phyloP scores from a whole-genome alignment of 2,888 invertebrate genomes.

The Hofmannophila pseudospretella region DNA sequence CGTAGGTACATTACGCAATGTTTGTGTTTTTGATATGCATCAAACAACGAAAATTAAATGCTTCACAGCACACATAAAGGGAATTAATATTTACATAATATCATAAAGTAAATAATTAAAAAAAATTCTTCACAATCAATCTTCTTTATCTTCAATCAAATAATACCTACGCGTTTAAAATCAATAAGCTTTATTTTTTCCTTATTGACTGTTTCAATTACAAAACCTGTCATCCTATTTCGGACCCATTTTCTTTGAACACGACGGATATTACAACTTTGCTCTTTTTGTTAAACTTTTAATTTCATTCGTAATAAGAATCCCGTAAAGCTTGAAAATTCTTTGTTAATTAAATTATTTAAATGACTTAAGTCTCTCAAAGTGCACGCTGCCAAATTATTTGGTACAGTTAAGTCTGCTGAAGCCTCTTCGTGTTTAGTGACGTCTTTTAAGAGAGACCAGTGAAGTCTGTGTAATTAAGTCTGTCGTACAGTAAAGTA shows the following conservation, averaged over 20 bases:
- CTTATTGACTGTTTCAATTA: no score
- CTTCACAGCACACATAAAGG: neutral
- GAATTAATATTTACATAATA: neutral
- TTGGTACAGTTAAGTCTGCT: conserved; percentile 44
- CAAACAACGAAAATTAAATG: neutral
- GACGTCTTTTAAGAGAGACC: conserved; percentile 27
- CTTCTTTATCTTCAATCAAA: no score
- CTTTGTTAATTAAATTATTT: conserved; percentile 59
- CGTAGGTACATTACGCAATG: neutral
- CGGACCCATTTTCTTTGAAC: neutral
- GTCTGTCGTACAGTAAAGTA: conserved; percentile 19
- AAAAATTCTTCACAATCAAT: no score
- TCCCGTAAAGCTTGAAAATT: conserved; percentile 32
- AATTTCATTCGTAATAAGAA: conserved; percentile 30
- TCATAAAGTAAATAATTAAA: no score
- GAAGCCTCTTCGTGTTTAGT: conserved; percentile 39
- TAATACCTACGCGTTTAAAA: no score
- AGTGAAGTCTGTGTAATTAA: conserved; percentile 32
- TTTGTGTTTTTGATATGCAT: neutral
- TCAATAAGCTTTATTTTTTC: no score
- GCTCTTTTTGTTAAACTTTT: conserved; percentile 22
- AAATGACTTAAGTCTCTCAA: conserved; percentile 47
- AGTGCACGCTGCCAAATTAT: conserved; percentile 54
- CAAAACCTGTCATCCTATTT: no score
- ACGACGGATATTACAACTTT: conserved; percentile 8